Evolutionary conservation across 2,888 invertebrate species (phyloP).

Genomic region (Norana najaformis): DNA sequence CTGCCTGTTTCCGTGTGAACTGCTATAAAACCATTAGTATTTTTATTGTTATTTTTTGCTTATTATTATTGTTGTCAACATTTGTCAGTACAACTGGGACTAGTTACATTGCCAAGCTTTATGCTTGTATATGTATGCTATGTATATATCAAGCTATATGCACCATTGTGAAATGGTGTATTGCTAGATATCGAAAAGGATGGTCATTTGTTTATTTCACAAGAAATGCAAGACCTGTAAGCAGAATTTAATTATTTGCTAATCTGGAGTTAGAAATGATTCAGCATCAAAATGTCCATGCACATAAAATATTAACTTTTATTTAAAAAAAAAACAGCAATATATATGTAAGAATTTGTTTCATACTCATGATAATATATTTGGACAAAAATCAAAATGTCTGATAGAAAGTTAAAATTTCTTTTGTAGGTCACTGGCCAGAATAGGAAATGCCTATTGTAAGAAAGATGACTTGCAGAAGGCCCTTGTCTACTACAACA

Average conservation of each 20-base stretch:
- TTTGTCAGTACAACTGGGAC: neutral
- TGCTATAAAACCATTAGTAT: neutral
- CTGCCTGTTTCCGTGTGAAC: neutral
- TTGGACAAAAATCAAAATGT: neutral
- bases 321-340: too few relatives aligned
- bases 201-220: neutral
- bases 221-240: neutral
- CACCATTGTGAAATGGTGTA: neutral
- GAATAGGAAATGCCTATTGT: slow-evolving; percentile 89
- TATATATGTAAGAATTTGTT: slow-evolving; percentile 1
- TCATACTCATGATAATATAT: neutral
- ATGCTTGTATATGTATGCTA: too few relatives aligned
- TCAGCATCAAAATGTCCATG: neutral
- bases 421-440: slow-evolving; percentile 75
- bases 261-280: neutral
- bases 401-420: neutral
- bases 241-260: too few relatives aligned
- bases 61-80: neutral
- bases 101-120: neutral
- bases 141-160: too few relatives aligned
- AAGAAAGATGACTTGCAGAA: slow-evolving; percentile 83
- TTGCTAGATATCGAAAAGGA: neutral
- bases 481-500: slow-evolving; percentile 88
- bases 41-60: neutral
- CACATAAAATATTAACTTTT: too few relatives aligned